Evolutionary conservation across 2,797 vertebrate genomes (phyloP).

Genomic region (Silurus aristotelis): DNA sequence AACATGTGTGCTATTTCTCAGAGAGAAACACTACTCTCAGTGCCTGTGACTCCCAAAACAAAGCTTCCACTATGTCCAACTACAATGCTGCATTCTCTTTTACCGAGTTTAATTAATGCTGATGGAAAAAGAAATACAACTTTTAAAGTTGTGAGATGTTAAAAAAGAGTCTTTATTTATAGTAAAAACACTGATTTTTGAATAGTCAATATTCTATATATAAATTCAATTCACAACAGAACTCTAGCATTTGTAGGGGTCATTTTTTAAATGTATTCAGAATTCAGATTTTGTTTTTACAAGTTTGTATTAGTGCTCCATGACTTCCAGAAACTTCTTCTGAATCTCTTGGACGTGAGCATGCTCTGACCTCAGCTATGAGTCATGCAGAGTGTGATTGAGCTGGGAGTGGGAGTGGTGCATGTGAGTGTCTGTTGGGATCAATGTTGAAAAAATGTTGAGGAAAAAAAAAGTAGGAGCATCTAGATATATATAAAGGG

Average conservation of each 20-base stretch:
- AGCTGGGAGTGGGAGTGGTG: constrained; percentile 1
- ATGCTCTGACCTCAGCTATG: constrained; percentile 19
- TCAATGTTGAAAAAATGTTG: constrained; percentile 33
- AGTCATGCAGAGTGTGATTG: constrained; percentile 20
- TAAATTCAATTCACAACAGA: too few species aligned
- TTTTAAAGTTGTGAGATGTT: constrained; percentile 14
- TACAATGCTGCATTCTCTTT: constrained; percentile 41
- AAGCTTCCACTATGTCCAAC: constrained; percentile 42
- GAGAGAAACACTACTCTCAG: constrained; percentile 32
- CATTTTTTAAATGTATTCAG: not conserved
- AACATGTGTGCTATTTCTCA: not conserved
- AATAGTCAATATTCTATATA: not conserved
- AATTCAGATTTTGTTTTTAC: not conserved
- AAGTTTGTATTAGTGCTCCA: not conserved
- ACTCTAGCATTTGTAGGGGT: not conserved
- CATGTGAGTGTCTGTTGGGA: constrained; percentile 20
- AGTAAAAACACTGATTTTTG: not conserved
- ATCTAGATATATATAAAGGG: not conserved
- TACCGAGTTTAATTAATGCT: constrained; percentile 24
- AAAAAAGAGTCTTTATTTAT: too few species aligned
- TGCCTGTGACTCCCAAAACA: constrained; percentile 24
- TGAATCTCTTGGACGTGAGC: constrained; percentile 23
- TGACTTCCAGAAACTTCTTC: constrained; percentile 23
- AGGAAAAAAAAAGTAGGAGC: constrained; percentile 15
- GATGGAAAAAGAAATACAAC: constrained; percentile 25